A percentile compares a stretch with the other conserved stretches of the same genome.
These are phyloP conservation scores for Bacillus rossius DNA, from an alignment of 1,140 invertebrate species.

Conservation along the genomic window DNA sequence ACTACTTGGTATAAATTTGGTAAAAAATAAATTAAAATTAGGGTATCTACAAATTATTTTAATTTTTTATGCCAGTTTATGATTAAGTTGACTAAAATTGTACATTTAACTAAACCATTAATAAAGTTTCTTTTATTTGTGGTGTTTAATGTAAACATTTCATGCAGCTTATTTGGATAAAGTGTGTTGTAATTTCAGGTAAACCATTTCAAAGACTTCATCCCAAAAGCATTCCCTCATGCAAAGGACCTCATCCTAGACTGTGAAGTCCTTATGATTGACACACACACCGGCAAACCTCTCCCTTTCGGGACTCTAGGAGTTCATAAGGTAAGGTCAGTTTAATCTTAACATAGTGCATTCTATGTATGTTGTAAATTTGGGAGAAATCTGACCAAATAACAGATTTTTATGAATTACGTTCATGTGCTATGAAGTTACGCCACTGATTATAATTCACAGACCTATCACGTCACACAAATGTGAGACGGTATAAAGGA, in stretches of 20 bases:
- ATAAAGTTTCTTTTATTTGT: too few species aligned
- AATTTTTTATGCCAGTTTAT: neutral
- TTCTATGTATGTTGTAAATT: neutral
- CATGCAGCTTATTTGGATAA: too few species aligned
- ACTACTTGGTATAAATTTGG: too few species aligned
- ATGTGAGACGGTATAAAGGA: too few species aligned
- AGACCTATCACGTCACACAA: too few species aligned
- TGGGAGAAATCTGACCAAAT: neutral
- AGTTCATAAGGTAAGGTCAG: conserved; percentile 65
- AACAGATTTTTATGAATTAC: too few species aligned
- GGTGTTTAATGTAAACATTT: too few species aligned
- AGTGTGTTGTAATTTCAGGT: conserved; percentile 48
- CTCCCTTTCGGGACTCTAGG: conserved; percentile 90
- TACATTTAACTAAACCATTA: conserved; percentile 5
- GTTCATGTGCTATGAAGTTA: too few species aligned
- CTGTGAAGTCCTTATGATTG: conserved; percentile 87
- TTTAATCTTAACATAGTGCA: neutral
- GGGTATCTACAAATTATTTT: neutral
- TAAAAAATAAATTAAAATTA: neutral
- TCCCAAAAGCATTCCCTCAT: conserved; percentile 83
- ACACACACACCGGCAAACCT: conserved; percentile 76
- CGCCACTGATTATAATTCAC: too few species aligned
- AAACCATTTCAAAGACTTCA: conserved; percentile 74
- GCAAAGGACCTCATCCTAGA: conserved; percentile 85
- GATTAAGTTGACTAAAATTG: neutral